Base-by-base conservation (phyloP, 2,888 invertebrate genomes). In the Drosophila prostipennis region DNA sequence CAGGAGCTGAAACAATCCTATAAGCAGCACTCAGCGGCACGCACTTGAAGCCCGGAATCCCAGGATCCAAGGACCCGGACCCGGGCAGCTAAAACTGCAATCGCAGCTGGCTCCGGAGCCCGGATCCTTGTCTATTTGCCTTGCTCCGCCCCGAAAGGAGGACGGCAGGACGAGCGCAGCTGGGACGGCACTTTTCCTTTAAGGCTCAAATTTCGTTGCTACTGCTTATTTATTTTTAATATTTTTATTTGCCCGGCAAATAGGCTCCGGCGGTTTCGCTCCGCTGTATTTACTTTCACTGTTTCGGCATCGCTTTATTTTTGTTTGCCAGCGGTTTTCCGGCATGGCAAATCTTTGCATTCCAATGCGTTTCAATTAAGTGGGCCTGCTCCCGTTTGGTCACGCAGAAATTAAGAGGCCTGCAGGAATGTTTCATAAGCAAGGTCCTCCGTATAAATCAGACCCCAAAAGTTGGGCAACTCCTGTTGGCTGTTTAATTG, bases 21-120 rank as follows among this genome's bases (percentile, higher is more conserved):
- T 82, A 79, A 85, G 85, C 85, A 82, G 85, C 85, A 82, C 82
- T 85, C 85, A 82, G 75, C 78, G 76, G 75, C 82, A 83, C 82
- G 80, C 82, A 78, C 85, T 83, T 82, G 67, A 79, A 76, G 51
- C 43, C 43, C 46, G n/a, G 43, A 29, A 36, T 32, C 23, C 16
- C 29, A 16, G 26, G 10, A 10, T 39, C 16, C 42, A 49, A 23
- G 11, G n/a, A 46, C 23, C 58, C 57, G 49, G 49, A 48, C 59
- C 51, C 56, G 64, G 72, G 57, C 80, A 77, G 84, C 76, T 73
- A 82, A 84, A 85, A 80, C 85, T 82, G 82, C 82, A 82, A 74
- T 80, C 78, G 78, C 74, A 57, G 58, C 56, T 67, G 64, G 51
- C 64, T 52, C 32, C 68, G 48, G 13, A 19, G 7, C 34, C 32